These are phyloP conservation scores for Caranx melampygus DNA, from an alignment of 2,113 vertebrate species.

Conservation along the genomic window DNA sequence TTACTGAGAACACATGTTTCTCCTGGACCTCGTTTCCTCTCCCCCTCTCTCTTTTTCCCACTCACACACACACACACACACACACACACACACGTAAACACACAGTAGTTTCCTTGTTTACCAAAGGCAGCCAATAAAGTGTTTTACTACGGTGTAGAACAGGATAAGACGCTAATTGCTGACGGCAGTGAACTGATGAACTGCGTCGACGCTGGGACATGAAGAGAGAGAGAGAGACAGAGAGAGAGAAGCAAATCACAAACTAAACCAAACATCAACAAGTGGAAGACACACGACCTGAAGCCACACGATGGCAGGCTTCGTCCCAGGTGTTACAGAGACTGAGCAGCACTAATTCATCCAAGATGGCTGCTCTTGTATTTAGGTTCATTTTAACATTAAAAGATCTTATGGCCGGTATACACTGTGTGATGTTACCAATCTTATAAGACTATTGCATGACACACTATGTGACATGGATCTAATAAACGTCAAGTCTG, in stretches of 20 bases:
- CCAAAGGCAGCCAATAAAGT: slow-evolving; percentile 48
- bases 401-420: no score
- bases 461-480: no score
- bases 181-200: slow-evolving; percentile 46
- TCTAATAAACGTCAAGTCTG: no score
- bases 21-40: neutral
- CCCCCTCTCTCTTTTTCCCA: neutral
- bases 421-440: no score
- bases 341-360: no score
- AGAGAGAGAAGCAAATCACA: slow-evolving; percentile 6
- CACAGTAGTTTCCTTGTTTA: slow-evolving; percentile 59
- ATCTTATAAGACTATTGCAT: no score
- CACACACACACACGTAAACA: slow-evolving; percentile 1
- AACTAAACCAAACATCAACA: neutral
- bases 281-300: neutral
- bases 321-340: neutral
- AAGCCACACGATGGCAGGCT: neutral
- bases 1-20: slow-evolving; percentile 36
- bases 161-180: slow-evolving; percentile 50
- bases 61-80: neutral
- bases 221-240: neutral
- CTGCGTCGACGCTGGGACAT: neutral
- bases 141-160: slow-evolving; percentile 54
- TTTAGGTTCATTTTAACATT: no score
- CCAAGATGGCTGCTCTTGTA: no score